phyloP scores from a whole-genome alignment of 2,797 vertebrate genomes.

The Hydrocynus forskahlii region DNA sequence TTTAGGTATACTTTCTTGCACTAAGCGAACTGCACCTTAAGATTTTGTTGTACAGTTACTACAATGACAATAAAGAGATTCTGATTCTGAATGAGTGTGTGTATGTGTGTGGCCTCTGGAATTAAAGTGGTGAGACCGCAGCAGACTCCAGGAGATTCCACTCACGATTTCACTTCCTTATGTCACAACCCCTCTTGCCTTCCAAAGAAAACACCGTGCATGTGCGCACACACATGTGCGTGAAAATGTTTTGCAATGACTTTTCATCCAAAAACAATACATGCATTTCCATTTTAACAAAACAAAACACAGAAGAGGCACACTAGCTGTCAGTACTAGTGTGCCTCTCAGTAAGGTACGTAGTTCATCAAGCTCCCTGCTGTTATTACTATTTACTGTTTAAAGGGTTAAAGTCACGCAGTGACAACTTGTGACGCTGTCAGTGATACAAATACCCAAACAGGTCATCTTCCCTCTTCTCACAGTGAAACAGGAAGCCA shows the following conservation, averaged over 20 bases:
- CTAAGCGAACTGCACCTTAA: too few relatives aligned
- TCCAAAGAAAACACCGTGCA: conserved; percentile 55
- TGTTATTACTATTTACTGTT: background rate
- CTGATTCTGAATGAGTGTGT: background rate
- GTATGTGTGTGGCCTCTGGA: conserved; percentile 51
- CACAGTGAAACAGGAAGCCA: background rate
- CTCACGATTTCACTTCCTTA: conserved; percentile 75
- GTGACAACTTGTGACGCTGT: background rate
- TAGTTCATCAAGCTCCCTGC: too few relatives aligned
- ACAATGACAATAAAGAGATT: too few relatives aligned
- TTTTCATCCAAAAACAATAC: background rate
- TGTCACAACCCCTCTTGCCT: conserved; percentile 44
- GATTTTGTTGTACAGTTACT: too few relatives aligned
- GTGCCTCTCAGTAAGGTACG: too few relatives aligned
- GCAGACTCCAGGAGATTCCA: conserved; percentile 75
- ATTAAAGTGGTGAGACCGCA: conserved; percentile 60
- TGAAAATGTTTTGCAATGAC: background rate
- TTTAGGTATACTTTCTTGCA: background rate
- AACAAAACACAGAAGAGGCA: background rate
- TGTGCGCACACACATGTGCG: background rate
- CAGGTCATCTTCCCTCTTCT: background rate
- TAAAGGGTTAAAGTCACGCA: background rate
- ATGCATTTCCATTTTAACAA: background rate
- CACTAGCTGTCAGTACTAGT: background rate
- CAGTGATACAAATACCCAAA: background rate